phyloP scores from a whole-genome alignment of 2,888 invertebrate genomes.

The Hypomecis atomaria region DNA sequence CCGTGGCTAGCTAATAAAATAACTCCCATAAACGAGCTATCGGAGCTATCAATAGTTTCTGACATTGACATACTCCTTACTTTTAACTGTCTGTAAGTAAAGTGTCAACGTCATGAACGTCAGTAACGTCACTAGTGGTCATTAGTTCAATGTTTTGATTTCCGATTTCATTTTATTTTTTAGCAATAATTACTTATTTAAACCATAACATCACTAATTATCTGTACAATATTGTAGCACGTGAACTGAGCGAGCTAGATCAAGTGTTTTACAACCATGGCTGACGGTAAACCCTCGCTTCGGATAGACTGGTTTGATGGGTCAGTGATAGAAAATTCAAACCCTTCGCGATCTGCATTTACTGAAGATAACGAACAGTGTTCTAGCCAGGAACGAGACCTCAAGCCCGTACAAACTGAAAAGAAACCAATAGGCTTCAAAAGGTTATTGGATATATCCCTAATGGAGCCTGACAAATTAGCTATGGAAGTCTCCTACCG shows the following conservation, averaged over 20 bases:
- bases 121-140: too few relatives aligned
- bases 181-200: too few relatives aligned
- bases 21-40: too few relatives aligned
- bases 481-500: constrained; percentile 72
- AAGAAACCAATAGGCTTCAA: constrained; percentile 78
- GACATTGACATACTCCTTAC: too few relatives aligned
- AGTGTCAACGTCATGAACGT: too few relatives aligned
- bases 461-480: constrained; percentile 67
- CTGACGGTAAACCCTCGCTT: constrained; percentile 64
- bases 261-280: constrained; percentile 52
- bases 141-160: too few relatives aligned
- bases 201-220: not conserved
- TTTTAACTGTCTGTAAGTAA: too few relatives aligned
- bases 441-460: constrained; percentile 69
- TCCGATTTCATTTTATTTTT: too few relatives aligned
- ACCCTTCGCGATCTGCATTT: constrained; percentile 50
- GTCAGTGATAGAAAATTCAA: constrained; percentile 66
- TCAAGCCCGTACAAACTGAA: constrained; percentile 58
- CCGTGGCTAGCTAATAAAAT: too few relatives aligned
- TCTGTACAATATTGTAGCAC: not conserved
- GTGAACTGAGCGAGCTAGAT: not conserved
- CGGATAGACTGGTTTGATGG: constrained; percentile 82
- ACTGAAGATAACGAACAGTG: constrained; percentile 60
- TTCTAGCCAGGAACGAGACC: constrained; percentile 42
- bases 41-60: too few relatives aligned